phyloP scores from a whole-genome alignment of 2,113 vertebrate genomes.

The Rhinopomastus cyanomelas region DNA sequence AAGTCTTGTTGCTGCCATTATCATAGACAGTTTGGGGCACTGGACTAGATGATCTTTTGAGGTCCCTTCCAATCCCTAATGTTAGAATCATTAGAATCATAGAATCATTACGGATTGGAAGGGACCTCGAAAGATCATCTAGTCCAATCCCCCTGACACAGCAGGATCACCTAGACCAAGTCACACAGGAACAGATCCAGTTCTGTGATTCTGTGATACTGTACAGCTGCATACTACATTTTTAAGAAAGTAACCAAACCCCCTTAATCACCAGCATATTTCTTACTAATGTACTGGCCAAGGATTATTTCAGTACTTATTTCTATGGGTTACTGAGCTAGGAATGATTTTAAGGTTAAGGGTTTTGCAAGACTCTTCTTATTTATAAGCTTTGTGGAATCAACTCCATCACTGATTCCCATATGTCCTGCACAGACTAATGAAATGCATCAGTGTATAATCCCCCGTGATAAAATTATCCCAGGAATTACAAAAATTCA shows the following conservation, averaged over 20 bases:
- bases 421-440: constrained; percentile 20
- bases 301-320: constrained; percentile 21
- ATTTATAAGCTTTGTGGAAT: constrained; percentile 51
- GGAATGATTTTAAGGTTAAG: constrained; percentile 35
- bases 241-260: neutral
- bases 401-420: constrained; percentile 46
- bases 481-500: constrained; percentile 1
- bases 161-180: no score
- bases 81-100: no score
- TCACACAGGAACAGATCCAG: no score
- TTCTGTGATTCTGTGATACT: no score
- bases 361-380: constrained; percentile 33
- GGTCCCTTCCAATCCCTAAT: no score
- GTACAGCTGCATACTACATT: neutral
- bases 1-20: neutral
- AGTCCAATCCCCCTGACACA: no score
- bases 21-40: neutral
- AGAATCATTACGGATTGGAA: no score
- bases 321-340: constrained; percentile 33
- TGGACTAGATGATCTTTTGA: no score
- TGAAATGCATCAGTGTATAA: constrained; percentile 35
- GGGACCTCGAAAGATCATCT: no score
- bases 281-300: neutral
- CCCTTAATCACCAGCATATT: neutral
- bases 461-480: constrained; percentile 43